These are phyloP conservation scores for Strongylocentrotus purpuratus DNA, from an alignment of 35 echinoderm and acorn worm species.

Conservation along the genomic window DNA sequence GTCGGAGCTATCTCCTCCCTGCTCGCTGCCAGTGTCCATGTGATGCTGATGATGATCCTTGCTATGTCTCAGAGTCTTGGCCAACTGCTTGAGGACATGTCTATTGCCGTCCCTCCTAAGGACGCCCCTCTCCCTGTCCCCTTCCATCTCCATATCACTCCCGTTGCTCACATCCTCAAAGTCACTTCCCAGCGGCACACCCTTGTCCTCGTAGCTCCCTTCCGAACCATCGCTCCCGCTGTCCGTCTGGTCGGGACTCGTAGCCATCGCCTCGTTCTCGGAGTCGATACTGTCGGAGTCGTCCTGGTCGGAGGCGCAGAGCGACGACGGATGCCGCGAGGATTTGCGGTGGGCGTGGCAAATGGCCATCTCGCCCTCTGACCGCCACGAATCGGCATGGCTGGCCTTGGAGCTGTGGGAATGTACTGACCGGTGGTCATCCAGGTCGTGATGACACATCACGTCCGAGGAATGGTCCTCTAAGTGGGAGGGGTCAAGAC, in stretches of 20 bases:
- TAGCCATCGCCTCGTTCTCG: slow-evolving; percentile 76
- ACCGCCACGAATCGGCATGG: slow-evolving; percentile 38
- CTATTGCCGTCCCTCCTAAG: slow-evolving; percentile 29
- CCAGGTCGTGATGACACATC: slow-evolving; percentile 31
- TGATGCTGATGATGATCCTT: slow-evolving; percentile 31
- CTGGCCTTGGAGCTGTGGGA: slow-evolving; percentile 49
- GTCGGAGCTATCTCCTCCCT: slow-evolving; percentile 41
- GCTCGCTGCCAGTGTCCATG: neutral
- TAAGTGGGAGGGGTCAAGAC: slow-evolving; percentile 27
- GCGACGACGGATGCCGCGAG: slow-evolving; percentile 27
- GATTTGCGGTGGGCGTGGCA: slow-evolving; percentile 37
- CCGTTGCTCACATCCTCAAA: slow-evolving; percentile 65
- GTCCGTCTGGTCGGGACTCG: slow-evolving; percentile 71
- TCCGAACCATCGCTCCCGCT: slow-evolving; percentile 73
- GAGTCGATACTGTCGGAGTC: slow-evolving; percentile 79
- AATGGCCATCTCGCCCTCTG: slow-evolving; percentile 33
- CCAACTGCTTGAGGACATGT: slow-evolving; percentile 28
- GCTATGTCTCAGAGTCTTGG: neutral
- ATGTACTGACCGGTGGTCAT: slow-evolving; percentile 41
- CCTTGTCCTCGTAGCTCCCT: slow-evolving; percentile 64
- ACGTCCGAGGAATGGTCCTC: slow-evolving; percentile 46
- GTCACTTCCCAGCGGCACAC: slow-evolving; percentile 61
- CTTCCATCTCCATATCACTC: slow-evolving; percentile 27
- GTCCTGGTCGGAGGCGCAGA: slow-evolving; percentile 51
- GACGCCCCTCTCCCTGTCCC: slow-evolving; percentile 60